Conservation (phyloP, 2,888 invertebrate genomes). For the Thera britannica region DNA sequence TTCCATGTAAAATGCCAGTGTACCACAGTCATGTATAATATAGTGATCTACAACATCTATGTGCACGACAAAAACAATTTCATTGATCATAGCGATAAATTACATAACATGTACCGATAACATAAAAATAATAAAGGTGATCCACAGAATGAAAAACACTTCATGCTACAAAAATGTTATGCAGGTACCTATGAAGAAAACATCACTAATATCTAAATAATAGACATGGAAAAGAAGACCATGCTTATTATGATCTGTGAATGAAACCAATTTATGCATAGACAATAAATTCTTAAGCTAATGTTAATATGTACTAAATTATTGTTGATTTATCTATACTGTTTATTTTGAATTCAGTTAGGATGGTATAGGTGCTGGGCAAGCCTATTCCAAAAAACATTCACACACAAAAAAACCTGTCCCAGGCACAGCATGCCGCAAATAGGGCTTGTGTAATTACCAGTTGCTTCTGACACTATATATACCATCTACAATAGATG, state of each 20-base stretch:
- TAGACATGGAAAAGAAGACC: constrained; percentile 20
- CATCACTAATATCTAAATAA: constrained; percentile 18
- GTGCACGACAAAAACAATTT: constrained; percentile 19
- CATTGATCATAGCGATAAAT: constrained; percentile 12
- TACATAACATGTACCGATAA: constrained; percentile 9
- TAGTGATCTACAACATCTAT: constrained; percentile 29
- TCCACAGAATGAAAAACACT: constrained; percentile 13
- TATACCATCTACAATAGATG: too few species aligned
- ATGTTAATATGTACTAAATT: too few species aligned
- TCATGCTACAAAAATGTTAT: constrained; percentile 20
- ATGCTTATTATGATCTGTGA: constrained; percentile 27
- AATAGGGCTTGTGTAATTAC: too few species aligned
- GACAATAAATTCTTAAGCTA: neutral
- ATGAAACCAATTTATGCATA: constrained; percentile 8
- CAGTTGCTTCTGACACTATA: too few species aligned
- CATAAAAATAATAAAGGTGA: constrained; percentile 20
- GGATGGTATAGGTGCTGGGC: too few species aligned
- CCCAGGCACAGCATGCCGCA: too few species aligned
- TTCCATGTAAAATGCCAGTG: constrained; percentile 17
- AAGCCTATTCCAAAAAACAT: too few species aligned
- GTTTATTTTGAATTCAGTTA: too few species aligned
- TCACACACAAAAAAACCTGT: too few species aligned
- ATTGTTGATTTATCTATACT: neutral
- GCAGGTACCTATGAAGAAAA: constrained; percentile 10
- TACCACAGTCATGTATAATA: constrained; percentile 1